Evolutionary conservation across 2,113 vertebrate species (phyloP), one percentile per base, ranked within the genome.

Genomic region (Lepus americanus): DNA sequence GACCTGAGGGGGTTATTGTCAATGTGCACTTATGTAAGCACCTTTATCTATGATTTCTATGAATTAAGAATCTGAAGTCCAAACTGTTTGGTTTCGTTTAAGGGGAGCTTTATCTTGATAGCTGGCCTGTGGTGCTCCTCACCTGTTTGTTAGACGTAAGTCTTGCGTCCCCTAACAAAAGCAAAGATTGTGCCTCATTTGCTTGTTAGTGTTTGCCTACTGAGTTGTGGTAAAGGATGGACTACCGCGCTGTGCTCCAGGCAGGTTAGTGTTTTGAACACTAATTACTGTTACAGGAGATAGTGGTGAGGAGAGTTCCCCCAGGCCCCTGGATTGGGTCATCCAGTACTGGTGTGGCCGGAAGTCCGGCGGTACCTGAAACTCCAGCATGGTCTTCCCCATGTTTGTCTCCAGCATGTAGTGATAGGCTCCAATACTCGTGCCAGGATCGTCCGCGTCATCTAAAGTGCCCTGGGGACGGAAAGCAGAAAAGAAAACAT

Each of bases 321-420:
- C 29, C 1, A 25, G 72, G 73, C 23, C 70, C 92, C 70, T 55
- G 33, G 69, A 55, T 31, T 82, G 31, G 10, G 33, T 20, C 39
- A 53, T 31, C 29, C 64, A 67, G 64, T 36, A 61, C 31, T 53
- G 4, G 29, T 0, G 4, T 3, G 51, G n/a, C 63, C 33, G 23
- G 36, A 74, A 66, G 31, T 31, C 33, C 3, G 64, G 94, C 2
- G 59, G 94, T 98, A 99, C 99, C 99, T 99, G 99, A 96, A 99
- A 99, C 97, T 99, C 99, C 96, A 99, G 98, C 99, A 99, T 99
- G 27, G 98, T 99, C 97, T 98, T 99, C 81, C 99, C 99, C 88
- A 97, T 98, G 93, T 99, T 99, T 53, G 98, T 98, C 92, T 99
- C 98, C 94, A 99, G 85, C 98, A 99, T 99, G 92, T 99, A 98